phyloP scores from a whole-genome alignment of 1,140 invertebrate genomes.

The Acyrthosiphon pisum region DNA sequence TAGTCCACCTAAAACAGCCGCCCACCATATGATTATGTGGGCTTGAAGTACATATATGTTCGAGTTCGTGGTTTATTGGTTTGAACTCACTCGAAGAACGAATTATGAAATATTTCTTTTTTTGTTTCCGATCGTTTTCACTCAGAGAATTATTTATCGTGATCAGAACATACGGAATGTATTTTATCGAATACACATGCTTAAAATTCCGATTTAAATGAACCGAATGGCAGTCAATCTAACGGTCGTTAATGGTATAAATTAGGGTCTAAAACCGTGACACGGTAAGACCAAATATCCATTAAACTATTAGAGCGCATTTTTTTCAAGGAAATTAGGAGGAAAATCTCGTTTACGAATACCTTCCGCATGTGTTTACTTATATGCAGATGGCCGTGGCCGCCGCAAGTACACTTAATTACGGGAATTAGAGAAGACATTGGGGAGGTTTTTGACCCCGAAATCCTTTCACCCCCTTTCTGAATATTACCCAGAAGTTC shows the following conservation, averaged over 20 bases:
- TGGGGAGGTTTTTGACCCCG: background rate
- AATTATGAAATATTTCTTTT: slow-evolving; percentile 17
- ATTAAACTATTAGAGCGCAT: background rate
- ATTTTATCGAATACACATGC: background rate
- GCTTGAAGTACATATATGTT: background rate
- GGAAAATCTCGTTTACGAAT: background rate
- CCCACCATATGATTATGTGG: background rate
- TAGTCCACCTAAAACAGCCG: background rate
- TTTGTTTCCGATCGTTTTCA: background rate
- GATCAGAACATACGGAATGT: background rate
- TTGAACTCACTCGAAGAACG: background rate
- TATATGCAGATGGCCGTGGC: background rate
- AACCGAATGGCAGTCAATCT: background rate
- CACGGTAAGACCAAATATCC: background rate
- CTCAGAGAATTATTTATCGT: background rate
- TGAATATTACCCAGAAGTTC: slow-evolving; percentile 6
- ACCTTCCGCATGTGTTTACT: slow-evolving; percentile 12
- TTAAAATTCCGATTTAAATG: background rate
- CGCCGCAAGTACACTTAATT: slow-evolving; percentile 36
- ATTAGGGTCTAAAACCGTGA: slow-evolving; percentile 22
- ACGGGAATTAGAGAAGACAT: slow-evolving; percentile 24
- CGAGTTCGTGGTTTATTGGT: background rate
- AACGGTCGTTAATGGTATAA: background rate
- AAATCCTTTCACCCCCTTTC: background rate
- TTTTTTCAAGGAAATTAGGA: background rate